Base-by-base conservation (phyloP, 2,797 vertebrate species). In the Brotula barbata region DNA sequence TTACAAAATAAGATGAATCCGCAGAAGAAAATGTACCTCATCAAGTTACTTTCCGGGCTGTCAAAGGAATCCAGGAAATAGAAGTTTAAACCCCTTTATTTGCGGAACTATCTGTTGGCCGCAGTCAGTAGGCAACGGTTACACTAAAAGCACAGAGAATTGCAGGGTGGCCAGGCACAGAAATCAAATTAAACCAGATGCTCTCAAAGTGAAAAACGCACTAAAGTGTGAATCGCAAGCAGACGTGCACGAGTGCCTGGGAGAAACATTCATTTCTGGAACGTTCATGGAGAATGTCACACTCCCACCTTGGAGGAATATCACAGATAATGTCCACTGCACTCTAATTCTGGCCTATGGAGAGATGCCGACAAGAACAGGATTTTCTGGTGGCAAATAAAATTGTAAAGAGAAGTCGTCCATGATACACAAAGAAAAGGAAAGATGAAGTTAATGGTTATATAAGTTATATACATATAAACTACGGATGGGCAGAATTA, bases 81-180 rank as follows among this genome's bases (percentile, higher is more conserved):
- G 81, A 76, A 85, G 77, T 84, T 86, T 84, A 85, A 89, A 89
- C 80, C 84, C 85, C 51, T 87, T 87, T 85, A 90, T 90, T 91
- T 91, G 88, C 74, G 80, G 89, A 92, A 92, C 89, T 91, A 92
- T 92, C 90, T 90, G 77, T 82, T 81, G 82, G 81, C 82, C 45
- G 85, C 90, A 90, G 83, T 85, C 88, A 52, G 87, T 71, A 84
- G 85, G 78, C 83, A 84, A 75, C 23, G 75, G 88, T 87, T 88
- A 83, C 82, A 86, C 86, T 87, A 88, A 88, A 87, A 83, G 85
- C 84, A 85, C 82, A 85, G 81, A 85, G 85, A 90, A 91, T 88
- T 83, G 86, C 77, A 76, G 83, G 75, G 84, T 81, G 84, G 76
- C 86, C 86, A 87, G 84, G 86, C 87, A 81, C 68, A 78, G 83